Percentiles rank a stretch among this genome's conserved stretches.
Evolutionary conservation across 1,140 invertebrate genomes (phyloP).

Genomic region (Zaprionus davidi): DNA sequence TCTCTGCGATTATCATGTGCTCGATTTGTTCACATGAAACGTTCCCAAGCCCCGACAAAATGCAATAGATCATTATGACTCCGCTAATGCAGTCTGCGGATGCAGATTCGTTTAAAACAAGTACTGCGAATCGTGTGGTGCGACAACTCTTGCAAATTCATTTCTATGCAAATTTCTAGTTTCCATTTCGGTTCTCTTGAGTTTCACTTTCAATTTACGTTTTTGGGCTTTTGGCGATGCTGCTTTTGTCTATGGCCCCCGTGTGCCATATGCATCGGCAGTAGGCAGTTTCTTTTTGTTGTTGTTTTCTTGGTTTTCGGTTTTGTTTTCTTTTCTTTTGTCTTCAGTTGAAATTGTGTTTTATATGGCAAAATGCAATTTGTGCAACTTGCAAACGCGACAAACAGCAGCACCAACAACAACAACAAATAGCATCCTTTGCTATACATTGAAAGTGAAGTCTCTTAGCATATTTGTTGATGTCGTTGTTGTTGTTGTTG

Average conservation of each 20-base stretch:
- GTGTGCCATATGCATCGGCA: slow-evolving; percentile 15
- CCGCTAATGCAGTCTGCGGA: not conserved
- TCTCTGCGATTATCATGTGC: not conserved
- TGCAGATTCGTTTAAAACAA: slow-evolving; percentile 9
- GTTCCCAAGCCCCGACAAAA: not conserved
- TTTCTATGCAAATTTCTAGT: slow-evolving; percentile 82
- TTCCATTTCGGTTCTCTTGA: slow-evolving; percentile 73
- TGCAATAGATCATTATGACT: slow-evolving; percentile 11
- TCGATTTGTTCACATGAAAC: not conserved
- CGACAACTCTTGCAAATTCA: slow-evolving; percentile 75
- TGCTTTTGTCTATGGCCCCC: slow-evolving; percentile 22
- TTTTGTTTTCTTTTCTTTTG: slow-evolving; percentile 69
- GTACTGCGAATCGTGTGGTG: slow-evolving; percentile 13
- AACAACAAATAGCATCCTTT: slow-evolving; percentile 75
- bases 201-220: slow-evolving; percentile 78
- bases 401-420: slow-evolving; percentile 66
- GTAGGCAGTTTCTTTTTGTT: slow-evolving; percentile 42
- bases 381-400: slow-evolving; percentile 81
- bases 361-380: slow-evolving; percentile 83
- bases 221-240: slow-evolving; percentile 68
- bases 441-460: slow-evolving; percentile 81
- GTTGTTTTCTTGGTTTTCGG: slow-evolving; percentile 10
- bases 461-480: slow-evolving; percentile 79
- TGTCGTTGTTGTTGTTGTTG: slow-evolving; percentile 33
- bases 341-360: slow-evolving; percentile 78